Evolutionary conservation across 2,113 vertebrate species (phyloP).

Genomic region (Morone chrysops): DNA sequence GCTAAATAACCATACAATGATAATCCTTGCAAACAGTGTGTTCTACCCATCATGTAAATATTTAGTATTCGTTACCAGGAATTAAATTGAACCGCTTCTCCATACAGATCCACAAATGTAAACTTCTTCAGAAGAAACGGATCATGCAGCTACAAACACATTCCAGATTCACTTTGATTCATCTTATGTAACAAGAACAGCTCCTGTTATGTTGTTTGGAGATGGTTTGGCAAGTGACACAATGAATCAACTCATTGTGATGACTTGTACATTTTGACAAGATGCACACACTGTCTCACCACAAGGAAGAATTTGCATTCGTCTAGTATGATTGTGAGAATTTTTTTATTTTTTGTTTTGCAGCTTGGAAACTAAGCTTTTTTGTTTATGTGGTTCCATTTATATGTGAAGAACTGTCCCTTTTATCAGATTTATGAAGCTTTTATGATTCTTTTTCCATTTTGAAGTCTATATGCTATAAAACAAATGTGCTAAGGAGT

Average conservation of each 20-base stretch:
- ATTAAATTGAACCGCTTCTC: not conserved
- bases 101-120: not conserved
- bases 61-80: slow-evolving; percentile 43
- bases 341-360: not conserved
- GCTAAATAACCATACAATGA: slow-evolving; percentile 35
- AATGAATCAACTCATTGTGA: not conserved
- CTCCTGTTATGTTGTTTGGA: not conserved
- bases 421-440: not conserved
- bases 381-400: not conserved
- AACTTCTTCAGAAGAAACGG: not conserved
- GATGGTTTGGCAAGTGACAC: not conserved
- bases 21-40: slow-evolving; percentile 53
- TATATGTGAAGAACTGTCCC: not conserved
- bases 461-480: not conserved
- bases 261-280: not conserved
- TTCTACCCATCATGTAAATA: slow-evolving; percentile 42
- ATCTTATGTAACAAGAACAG: not conserved
- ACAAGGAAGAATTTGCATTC: not conserved
- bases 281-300: not conserved
- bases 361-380: not conserved
- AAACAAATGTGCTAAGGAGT: not conserved
- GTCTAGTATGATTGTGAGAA: not conserved
- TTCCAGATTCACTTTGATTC: slow-evolving; percentile 2
- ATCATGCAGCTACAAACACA: slow-evolving; percentile 15
- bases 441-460: not conserved